Evolutionary conservation across 2,113 vertebrate species (phyloP).

Genomic region (Zingel zingel): DNA sequence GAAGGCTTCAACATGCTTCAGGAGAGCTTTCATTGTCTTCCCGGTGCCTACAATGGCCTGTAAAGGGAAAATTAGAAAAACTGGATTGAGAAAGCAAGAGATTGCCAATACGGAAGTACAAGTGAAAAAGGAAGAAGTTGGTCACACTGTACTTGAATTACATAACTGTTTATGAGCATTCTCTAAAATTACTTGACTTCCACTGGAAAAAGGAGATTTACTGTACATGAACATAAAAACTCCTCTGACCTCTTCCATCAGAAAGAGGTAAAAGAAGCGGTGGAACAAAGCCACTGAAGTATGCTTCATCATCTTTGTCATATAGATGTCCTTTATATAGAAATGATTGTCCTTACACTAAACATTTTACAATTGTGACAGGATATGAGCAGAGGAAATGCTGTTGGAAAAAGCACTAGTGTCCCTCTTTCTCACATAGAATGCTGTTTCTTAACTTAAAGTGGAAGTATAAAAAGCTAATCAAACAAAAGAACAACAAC

Average conservation of each 20-base stretch:
- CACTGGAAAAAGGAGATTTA: slow-evolving; percentile 20
- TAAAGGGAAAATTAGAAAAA: slow-evolving; percentile 9
- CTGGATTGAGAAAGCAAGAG: slow-evolving; percentile 24
- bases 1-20: slow-evolving; percentile 88
- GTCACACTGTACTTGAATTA: slow-evolving; percentile 26
- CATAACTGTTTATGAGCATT: slow-evolving; percentile 1
- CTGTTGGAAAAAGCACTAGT: not conserved
- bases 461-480: not conserved
- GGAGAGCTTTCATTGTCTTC: slow-evolving; percentile 91
- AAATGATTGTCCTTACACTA: not conserved
- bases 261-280: not conserved
- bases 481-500: not conserved
- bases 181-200: not conserved
- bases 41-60: slow-evolving; percentile 94
- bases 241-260: not conserved
- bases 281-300: slow-evolving; percentile 21
- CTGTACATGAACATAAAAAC: not conserved
- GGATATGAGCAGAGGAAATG: not conserved
- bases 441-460: not conserved
- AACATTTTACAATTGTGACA: slow-evolving; percentile 10
- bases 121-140: slow-evolving; percentile 32
- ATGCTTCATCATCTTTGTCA: slow-evolving; percentile 1
- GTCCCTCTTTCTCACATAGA: not conserved
- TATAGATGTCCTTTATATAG: not conserved
- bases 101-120: slow-evolving; percentile 17